These are phyloP conservation scores for Catamblyrhynchus diadema DNA, from an alignment of 2,797 vertebrate genomes.

Conservation along the genomic window DNA sequence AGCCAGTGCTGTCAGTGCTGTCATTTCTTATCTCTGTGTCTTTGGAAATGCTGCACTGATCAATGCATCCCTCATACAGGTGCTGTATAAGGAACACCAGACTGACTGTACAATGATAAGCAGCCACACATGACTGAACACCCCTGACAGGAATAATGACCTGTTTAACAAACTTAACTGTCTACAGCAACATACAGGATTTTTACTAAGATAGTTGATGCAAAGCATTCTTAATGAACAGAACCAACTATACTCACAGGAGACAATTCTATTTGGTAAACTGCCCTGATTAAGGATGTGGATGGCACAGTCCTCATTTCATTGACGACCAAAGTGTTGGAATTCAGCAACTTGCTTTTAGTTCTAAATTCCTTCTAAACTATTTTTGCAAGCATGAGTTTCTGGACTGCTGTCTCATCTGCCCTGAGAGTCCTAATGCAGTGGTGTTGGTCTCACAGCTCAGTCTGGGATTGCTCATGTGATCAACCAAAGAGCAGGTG, in stretches of 20 bases:
- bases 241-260: background rate
- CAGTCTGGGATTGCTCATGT: background rate
- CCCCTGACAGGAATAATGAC: background rate
- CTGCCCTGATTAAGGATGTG: background rate
- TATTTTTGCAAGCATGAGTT: background rate
- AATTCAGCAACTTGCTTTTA: background rate
- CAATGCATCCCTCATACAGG: background rate
- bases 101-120: background rate
- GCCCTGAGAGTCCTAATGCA: no score
- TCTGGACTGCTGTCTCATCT: background rate
- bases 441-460: background rate
- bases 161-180: background rate
- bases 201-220: background rate
- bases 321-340: background rate
- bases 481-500: background rate
- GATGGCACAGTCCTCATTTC: background rate
- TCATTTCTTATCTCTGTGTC: background rate
- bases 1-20: background rate
- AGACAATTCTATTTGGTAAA: background rate
- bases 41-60: background rate
- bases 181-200: background rate
- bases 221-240: background rate
- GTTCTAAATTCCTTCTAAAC: background rate
- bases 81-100: background rate
- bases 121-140: background rate